Evolutionary conservation across 1,140 invertebrate genomes (phyloP), one percentile per base, ranked within the genome.

Genomic region (Sitophilus oryzae): DNA sequence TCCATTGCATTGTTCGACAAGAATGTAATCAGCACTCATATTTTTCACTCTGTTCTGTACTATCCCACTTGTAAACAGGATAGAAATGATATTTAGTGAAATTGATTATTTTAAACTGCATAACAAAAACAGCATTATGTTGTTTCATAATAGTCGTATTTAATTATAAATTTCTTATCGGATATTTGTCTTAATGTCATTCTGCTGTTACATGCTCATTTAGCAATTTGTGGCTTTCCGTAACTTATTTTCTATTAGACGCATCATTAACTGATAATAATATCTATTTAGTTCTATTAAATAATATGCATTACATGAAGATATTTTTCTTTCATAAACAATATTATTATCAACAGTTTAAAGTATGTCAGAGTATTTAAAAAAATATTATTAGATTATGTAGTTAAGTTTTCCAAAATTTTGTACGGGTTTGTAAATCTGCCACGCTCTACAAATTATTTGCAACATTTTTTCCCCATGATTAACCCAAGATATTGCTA

Each of bases 61-160:
- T 37, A 47, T 18, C 37, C 8, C 34, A 42, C 30, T 41, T 37
- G 52, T 55, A 55, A 55, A 55, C 52, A 46, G 19, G 34, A 53
- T 46, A 44, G 11, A 23, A 34, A 40, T 14, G 48, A 37, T 50
- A 50, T 50, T 50, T 50, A 37, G 37, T 50, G 16, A 50, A 40
- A 37, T n/a, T 18, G 52, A 55, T 40, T 48, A 55, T 43, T 47
- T 19, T 10, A 48, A 47, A 55, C 14, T 48, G 52, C 52, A 48
- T 55, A 55, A 53, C 51, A 53, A 53, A 45, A 55, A 55, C 36
- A 47, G 35, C 20, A 43, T 55, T 48, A 55, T 48, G 19, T 42
- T 47, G 52, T 48, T 55, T 47, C 45, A 55, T 55, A 55, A 55
- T 45, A 44, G 3, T 16, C 16, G 2, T 30, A 25, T 40, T 50